A percentile compares a stretch with the other conserved stretches of the same genome.
Evolutionary conservation across 2,888 invertebrate genomes (phyloP).

Genomic region (Tenthredo livida): DNA sequence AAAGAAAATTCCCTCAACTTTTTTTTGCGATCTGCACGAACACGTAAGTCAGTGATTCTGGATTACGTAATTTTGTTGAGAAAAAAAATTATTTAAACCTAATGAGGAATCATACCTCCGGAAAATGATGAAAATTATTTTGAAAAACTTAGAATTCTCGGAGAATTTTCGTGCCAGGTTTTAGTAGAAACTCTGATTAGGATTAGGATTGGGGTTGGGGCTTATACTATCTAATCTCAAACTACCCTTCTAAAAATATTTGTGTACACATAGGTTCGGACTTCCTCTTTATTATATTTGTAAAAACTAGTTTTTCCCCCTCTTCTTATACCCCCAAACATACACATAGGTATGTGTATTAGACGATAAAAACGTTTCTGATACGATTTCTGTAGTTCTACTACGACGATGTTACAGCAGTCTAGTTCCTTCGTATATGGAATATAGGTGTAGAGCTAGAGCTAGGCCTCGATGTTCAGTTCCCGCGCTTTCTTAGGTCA

Average conservation of each 20-base stretch:
- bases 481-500: slow-evolving; percentile 68
- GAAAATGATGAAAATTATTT: too few relatives aligned
- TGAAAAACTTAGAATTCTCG: too few relatives aligned
- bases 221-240: background rate
- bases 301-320: background rate
- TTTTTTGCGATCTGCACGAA: too few relatives aligned
- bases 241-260: background rate
- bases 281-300: background rate
- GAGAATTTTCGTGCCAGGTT: too few relatives aligned
- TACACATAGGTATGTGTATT: background rate
- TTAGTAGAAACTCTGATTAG: too few relatives aligned
- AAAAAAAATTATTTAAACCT: too few relatives aligned
- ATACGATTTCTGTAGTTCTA: background rate
- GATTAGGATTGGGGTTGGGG: background rate
- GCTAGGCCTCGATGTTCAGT: slow-evolving; percentile 59
- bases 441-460: background rate
- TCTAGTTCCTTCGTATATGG: slow-evolving; percentile 17
- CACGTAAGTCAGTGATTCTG: too few relatives aligned
- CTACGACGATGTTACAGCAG: background rate
- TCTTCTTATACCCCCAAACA: background rate
- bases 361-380: background rate
- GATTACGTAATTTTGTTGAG: too few relatives aligned
- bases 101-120: too few relatives aligned
- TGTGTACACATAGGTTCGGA: background rate
- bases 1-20: too few relatives aligned